Base-by-base conservation (phyloP, 2,888 invertebrate species). In the Tachystola acroxantha region DNA sequence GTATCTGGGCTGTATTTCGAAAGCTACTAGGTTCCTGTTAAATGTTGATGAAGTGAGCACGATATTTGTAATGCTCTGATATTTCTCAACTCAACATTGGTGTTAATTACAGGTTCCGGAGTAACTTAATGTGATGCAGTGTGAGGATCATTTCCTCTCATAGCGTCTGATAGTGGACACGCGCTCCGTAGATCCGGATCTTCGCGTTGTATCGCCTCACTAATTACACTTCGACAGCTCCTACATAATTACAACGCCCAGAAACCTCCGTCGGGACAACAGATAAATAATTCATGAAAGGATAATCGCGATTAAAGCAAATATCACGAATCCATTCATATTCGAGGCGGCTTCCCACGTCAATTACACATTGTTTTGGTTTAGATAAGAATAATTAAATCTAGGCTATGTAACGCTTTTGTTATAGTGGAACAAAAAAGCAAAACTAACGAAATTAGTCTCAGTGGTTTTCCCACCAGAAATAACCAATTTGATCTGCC, bases 271-370 rank as follows among this genome's bases (percentile, higher is more conserved):
- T 53, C 46, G 51, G 52, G 49, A 51, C 55, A 53, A 48, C 49
- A 49, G 46, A 69, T 74, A 66, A 64, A 75, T 72, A 69, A 76
- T 74, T 74, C 74, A 74, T 75, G 64, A 68, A 59, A 56, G 54
- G 58, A 66, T 68, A 62, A 70, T 65, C 65, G 56, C 59, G 64
- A 64, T 68, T 65, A 52, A 56, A 58, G 59, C 63, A 60, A 65
- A 64, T 69, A 70, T 62, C 57, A 53, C 50, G 47, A 57, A 66
- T 57, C 59, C 56, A 63, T 65, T 64, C 51, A 60, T 59, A 58
- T 56, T 48, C 48, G 46, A 46, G 44, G 46, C 35, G 42, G 41
- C 45, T 48, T 53, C 49, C 48, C 46, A 54, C 50, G 50, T 49
- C 47, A 48, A 53, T 48, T 50, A 46, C 39, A 37, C 37, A 36